Conservation (phyloP, 2,888 invertebrate species). For the Marronus borbonicus region DNA sequence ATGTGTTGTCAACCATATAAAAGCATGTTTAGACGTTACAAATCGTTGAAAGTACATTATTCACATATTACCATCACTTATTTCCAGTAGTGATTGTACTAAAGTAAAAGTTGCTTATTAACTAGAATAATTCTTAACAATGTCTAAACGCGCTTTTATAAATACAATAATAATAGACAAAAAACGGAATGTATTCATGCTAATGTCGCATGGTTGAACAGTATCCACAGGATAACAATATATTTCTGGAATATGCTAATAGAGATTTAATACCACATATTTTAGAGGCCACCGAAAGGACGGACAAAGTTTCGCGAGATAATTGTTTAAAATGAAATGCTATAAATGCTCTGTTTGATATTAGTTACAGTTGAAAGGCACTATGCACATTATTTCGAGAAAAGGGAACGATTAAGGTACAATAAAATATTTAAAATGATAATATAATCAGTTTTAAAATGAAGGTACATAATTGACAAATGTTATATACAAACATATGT, state of each 20-base stretch:
- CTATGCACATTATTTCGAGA: slow-evolving; percentile 31
- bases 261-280: slow-evolving; percentile 34
- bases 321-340: slow-evolving; percentile 21
- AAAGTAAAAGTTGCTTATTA: neutral
- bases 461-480: slow-evolving; percentile 41
- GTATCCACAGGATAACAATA: slow-evolving; percentile 37
- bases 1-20: slow-evolving; percentile 40
- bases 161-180: slow-evolving; percentile 45
- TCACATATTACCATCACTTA: too few relatives aligned
- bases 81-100: too few relatives aligned
- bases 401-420: slow-evolving; percentile 26
- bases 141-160: too few relatives aligned
- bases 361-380: slow-evolving; percentile 25
- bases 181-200: slow-evolving; percentile 55
- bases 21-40: too few relatives aligned
- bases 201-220: slow-evolving; percentile 36
- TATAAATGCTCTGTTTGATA: neutral
- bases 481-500: slow-evolving; percentile 33
- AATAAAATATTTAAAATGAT: slow-evolving; percentile 21
- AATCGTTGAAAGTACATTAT: too few relatives aligned
- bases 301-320: slow-evolving; percentile 42
- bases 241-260: slow-evolving; percentile 32
- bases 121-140: too few relatives aligned
- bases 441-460: slow-evolving; percentile 26
- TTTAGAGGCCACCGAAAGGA: slow-evolving; percentile 45